Conservation (phyloP, 2,113 vertebrate species). For the Mohoua ochrocephala region DNA sequence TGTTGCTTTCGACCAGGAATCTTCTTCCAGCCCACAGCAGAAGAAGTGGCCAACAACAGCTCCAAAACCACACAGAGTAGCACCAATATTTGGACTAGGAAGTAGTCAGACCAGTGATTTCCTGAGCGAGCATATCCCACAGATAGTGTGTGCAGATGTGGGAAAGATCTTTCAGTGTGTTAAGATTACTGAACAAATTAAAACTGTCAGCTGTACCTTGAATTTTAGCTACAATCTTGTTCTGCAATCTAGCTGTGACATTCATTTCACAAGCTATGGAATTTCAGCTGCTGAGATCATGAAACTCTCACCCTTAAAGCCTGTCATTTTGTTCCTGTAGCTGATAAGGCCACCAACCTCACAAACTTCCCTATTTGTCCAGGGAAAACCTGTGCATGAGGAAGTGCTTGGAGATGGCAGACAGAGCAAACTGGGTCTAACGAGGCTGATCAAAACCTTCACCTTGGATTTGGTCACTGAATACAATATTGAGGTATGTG, state of each 20-base stretch:
- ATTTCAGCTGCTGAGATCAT: neutral
- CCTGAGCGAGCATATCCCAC: neutral
- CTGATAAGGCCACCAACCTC: neutral
- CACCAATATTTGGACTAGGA: neutral
- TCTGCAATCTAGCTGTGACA: neutral
- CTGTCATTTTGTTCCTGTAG: neutral
- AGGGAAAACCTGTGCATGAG: constrained; percentile 64
- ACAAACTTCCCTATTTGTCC: neutral
- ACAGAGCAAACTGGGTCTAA: constrained; percentile 55
- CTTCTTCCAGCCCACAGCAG: neutral
- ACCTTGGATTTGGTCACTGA: constrained; percentile 78
- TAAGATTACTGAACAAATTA: neutral
- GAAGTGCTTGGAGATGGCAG: constrained; percentile 64
- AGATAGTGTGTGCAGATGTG: neutral
- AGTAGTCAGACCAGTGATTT: neutral
- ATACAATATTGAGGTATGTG: constrained; percentile 73
- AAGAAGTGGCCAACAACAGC: neutral
- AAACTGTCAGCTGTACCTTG: neutral
- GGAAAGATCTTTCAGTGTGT: neutral
- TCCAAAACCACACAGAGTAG: neutral
- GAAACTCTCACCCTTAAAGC: neutral
- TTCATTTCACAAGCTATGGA: neutral
- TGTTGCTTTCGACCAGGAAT: neutral
- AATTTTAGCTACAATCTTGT: neutral
- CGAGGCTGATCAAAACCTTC: constrained; percentile 68